Evolutionary conservation across 2,888 invertebrate genomes (phyloP), one percentile per base, ranked within the genome.

Genomic region (Thera obeliscata): DNA sequence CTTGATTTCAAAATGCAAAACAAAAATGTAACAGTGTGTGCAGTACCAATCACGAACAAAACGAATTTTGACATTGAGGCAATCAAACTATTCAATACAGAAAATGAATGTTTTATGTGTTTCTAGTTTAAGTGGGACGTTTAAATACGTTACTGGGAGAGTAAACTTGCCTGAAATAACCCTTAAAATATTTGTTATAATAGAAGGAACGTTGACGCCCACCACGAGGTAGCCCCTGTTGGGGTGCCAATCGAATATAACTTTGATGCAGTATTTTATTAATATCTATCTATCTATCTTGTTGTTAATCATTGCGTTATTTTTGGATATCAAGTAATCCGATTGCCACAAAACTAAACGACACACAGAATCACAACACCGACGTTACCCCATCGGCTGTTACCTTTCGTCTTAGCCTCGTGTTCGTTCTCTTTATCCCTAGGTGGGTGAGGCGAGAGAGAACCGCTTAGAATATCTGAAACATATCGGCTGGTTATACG

Each of bases 391-490:
- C 64, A 60, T 64, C 61, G 61, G 66, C 72, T 56, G 87, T 92
- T 94, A 96, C 96, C 96, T 96, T 96, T 96, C 86, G 94, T 95
- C 89, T 96, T 96, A 85, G 96, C 95, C 81, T 96, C 96, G 84
- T 96, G 96, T 87, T 96, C 96, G 83, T 95, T 95, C 92, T 95
- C 95, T 90, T 95, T 95, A 87, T 95, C 95, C 94, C 95, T 94
- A 94, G 95, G 86, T 75, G 89, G 80, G 79, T 91, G 93, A 64
- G 93, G 93, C 76, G 93, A 94, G 88, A 96, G 96, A 83, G 96
- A 95, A 79, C 96, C 96, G 94, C 96, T 96, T 91, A 96, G 94
- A 85, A 96, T 95, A 94, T 96, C 96, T 96, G 95, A 90, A 95
- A 95, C 87, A 93, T 76, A 90, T 82, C 83, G 79, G 70, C 76